Conservation (phyloP, 2,113 vertebrate species). For the Pelusios castaneus region DNA sequence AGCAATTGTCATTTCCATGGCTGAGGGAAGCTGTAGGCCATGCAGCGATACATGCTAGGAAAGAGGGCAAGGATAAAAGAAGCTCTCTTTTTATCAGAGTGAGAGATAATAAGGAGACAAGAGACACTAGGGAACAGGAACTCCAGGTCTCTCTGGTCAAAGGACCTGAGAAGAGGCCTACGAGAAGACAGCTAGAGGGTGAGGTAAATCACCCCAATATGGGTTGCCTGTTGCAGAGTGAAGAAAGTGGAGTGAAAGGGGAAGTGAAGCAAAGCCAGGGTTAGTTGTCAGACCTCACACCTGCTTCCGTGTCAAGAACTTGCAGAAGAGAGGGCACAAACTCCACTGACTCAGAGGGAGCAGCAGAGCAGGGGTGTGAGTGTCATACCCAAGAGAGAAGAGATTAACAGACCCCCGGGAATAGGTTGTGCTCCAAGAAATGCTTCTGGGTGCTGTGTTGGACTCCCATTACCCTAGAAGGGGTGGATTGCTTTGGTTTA, state of each 20-base stretch:
- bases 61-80: neutral
- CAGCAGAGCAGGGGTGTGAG: neutral
- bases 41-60: neutral
- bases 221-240: neutral
- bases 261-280: neutral
- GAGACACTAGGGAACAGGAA: neutral
- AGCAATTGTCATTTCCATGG: neutral
- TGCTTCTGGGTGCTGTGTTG: neutral
- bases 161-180: neutral
- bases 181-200: neutral
- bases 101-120: neutral
- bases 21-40: neutral
- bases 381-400: neutral
- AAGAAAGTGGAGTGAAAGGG: neutral
- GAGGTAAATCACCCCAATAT: neutral
- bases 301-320: neutral
- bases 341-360: neutral
- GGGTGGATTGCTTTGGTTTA: neutral
- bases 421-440: neutral
- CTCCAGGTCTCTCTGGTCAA: neutral
- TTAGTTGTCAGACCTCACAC: neutral
- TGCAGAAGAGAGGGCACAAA: neutral
- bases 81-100: neutral
- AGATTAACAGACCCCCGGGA: neutral
- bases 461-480: neutral